A percentile compares a stretch with the other conserved stretches of the same genome.
These are phyloP conservation scores for Ichneumon xanthorius DNA, from an alignment of 2,888 invertebrate species.

Conservation along the genomic window DNA sequence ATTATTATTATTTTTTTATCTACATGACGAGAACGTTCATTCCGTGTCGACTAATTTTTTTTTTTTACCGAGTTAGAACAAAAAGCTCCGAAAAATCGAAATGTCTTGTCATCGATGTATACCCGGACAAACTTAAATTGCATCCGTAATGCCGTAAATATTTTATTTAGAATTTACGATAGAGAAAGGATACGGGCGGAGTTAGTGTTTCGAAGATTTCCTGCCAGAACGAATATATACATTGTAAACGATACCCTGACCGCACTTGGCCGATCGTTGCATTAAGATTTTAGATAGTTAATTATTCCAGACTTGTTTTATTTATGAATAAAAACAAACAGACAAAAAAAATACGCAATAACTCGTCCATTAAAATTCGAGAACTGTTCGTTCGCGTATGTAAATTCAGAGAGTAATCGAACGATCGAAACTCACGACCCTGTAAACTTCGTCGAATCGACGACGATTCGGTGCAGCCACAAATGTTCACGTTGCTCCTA, in stretches of 20 bases:
- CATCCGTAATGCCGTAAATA: conserved; percentile 38
- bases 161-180: conserved; percentile 36
- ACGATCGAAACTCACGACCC: conserved; percentile 7
- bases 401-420: conserved; percentile 44
- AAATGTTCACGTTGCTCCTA: conserved; percentile 42
- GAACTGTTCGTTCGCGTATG: conserved; percentile 32
- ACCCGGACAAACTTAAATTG: conserved; percentile 24
- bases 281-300: conserved; percentile 32
- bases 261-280: conserved; percentile 44
- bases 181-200: conserved; percentile 14
- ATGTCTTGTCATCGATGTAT: conserved; percentile 43
- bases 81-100: conserved; percentile 24
- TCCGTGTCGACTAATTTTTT: conserved; percentile 49
- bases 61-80: conserved; percentile 22
- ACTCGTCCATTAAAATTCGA: conserved; percentile 26
- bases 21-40: conserved; percentile 32
- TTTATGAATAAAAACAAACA: conserved; percentile 12
- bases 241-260: conserved; percentile 11
- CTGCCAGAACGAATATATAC: conserved; percentile 40
- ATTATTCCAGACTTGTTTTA: conserved; percentile 42
- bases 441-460: conserved; percentile 26
- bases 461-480: conserved; percentile 33
- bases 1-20: conserved; percentile 10
- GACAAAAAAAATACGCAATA: neutral
- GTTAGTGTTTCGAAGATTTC: conserved; percentile 43